phyloP scores from a whole-genome alignment of 2,888 invertebrate genomes.

The Drosophila formosana region DNA sequence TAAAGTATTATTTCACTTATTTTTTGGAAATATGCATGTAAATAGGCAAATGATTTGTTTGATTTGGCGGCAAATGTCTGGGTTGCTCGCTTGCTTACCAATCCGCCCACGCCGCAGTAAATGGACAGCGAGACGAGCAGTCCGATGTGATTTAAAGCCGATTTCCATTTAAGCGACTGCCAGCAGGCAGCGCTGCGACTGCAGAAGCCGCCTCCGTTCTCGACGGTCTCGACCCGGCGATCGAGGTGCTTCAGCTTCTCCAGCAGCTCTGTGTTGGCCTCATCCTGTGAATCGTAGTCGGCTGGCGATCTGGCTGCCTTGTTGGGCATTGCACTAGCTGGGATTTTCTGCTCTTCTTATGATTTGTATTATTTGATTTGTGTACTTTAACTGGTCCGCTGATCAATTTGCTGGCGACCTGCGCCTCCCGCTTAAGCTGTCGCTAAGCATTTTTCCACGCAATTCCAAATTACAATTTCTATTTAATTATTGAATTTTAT shows the following conservation, averaged over 20 bases:
- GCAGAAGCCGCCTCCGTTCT: constrained; percentile 84
- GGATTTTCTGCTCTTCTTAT: neutral
- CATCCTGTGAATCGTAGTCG: constrained; percentile 83
- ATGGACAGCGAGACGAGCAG: constrained; percentile 91
- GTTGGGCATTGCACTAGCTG: constrained; percentile 38
- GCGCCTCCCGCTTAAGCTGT: constrained; percentile 35
- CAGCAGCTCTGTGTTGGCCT: constrained; percentile 84
- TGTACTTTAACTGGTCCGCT: neutral
- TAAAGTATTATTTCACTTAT: constrained; percentile 9
- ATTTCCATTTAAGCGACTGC: constrained; percentile 87
- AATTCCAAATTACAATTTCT: constrained; percentile 1
- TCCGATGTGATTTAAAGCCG: constrained; percentile 90
- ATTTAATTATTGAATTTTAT: constrained; percentile 7
- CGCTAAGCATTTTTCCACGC: constrained; percentile 26
- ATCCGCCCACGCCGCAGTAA: constrained; percentile 92
- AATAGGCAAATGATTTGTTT: constrained; percentile 36
- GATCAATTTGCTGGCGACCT: constrained; percentile 42
- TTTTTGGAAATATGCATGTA: neutral
- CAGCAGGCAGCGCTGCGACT: constrained; percentile 84
- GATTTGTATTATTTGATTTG: neutral
- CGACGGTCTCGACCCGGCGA: constrained; percentile 80
- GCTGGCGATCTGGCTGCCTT: constrained; percentile 49
- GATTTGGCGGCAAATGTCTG: constrained; percentile 5
- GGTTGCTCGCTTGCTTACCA: constrained; percentile 86
- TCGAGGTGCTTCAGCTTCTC: constrained; percentile 84